Base-by-base conservation (phyloP, 1,140 invertebrate species). In the Drosophila serrata region DNA sequence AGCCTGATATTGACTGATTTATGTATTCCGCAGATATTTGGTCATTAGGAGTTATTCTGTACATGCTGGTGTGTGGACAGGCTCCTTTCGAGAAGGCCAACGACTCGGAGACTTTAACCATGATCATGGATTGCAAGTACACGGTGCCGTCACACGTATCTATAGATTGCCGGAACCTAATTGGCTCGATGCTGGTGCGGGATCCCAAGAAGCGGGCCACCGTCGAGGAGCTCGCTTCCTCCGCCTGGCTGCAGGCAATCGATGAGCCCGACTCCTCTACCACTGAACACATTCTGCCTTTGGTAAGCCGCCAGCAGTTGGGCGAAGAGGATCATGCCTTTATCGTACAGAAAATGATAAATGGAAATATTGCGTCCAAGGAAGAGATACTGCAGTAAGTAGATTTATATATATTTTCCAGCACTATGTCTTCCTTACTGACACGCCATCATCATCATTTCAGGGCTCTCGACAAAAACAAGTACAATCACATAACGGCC, bases 61-160 rank as follows among this genome's bases (percentile, higher is more conserved):
- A 98, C 93, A 99, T 99, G 99, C 94, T 99, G 81, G 99, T 99
- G 3, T 98, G 97, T 94, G 99, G 99, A 15, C 96, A 97, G 91
- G 96, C 98, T 15, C 99, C 99, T 15, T 99, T 99, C 93, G 98
- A 99, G 94, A 99, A 99, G 94, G 98, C 98, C 24, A 99, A 99
- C 93, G 99, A 99, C 93, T 99, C 98, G 90, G 99, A 99, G 94
- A 99, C 99, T 1, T 93, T 99, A 15, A 99, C 98, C 3, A 99
- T 99, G 98, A 99, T 99, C 73, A 99, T 99, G 97, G 99, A 99
- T 93, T 99, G 98, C 94, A 99, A 99, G 95, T 99, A 99, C 92
- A 96, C 96, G 51, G 96, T 99, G 82, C 98, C 99, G 59, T 92
- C 94, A 29, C 96, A 98, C 93, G 95, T 99, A 29, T 98, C 98